These are phyloP conservation scores for Oreochromis mossambicus DNA, from an alignment of 2,797 vertebrate genomes.

Conservation along the genomic window DNA sequence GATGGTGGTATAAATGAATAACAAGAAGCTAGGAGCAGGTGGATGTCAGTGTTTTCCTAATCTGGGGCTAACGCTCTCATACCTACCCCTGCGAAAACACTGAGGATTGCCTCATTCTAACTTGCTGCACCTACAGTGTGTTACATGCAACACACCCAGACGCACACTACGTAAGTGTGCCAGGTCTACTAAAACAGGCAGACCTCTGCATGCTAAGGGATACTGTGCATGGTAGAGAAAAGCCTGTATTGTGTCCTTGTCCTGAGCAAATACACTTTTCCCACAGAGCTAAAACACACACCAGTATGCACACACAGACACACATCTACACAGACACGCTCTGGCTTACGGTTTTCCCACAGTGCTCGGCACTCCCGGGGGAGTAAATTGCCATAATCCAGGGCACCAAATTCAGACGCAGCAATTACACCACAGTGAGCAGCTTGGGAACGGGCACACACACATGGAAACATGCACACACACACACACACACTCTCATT, in stretches of 20 bases:
- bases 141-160: not conserved
- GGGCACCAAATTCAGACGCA: conserved; percentile 69
- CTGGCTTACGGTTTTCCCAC: conserved; percentile 69
- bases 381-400: conserved; percentile 78
- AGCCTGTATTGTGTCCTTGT: conserved; percentile 58
- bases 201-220: not conserved
- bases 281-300: conserved; percentile 67
- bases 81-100: not conserved
- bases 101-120: not conserved
- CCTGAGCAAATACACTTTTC: conserved; percentile 59
- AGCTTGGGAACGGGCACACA: conserved; percentile 62
- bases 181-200: not conserved
- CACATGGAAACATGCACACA: not conserved
- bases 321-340: conserved; percentile 42
- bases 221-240: conserved; percentile 47
- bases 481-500: not conserved
- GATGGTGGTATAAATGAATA: not conserved
- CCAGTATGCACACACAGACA: conserved; percentile 32
- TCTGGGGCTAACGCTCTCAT: not conserved
- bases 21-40: not conserved
- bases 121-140: not conserved
- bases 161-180: not conserved
- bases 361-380: conserved; percentile 70
- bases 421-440: conserved; percentile 68
- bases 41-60: not conserved